Evolutionary conservation across 1,140 invertebrate species (phyloP).

Genomic region (Drosophila pachea): DNA sequence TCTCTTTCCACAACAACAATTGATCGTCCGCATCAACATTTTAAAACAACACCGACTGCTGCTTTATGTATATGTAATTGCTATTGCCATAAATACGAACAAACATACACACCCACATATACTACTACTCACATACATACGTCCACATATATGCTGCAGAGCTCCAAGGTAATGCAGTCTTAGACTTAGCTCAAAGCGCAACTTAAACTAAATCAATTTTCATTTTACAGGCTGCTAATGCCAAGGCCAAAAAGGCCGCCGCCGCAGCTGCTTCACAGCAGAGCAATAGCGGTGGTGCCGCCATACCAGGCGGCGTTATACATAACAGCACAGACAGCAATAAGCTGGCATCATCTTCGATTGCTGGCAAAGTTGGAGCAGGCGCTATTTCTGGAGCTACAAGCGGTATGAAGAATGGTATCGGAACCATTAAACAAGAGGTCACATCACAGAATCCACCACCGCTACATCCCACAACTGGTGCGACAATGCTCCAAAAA

Average conservation of each 20-base stretch:
- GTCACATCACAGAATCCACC: conserved; percentile 78
- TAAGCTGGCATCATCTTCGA: conserved; percentile 3
- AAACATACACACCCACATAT: conserved; percentile 16
- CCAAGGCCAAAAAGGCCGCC: conserved; percentile 77
- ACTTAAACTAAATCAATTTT: conserved; percentile 4
- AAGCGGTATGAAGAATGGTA: conserved; percentile 55
- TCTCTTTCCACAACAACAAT: conserved; percentile 29
- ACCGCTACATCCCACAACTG: conserved; percentile 65
- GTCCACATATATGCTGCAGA: conserved; percentile 49
- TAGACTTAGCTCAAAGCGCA: not conserved
- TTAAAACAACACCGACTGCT: conserved; percentile 28
- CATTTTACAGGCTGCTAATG: conserved; percentile 65
- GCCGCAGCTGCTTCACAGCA: conserved; percentile 67
- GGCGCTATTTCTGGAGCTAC: conserved; percentile 21
- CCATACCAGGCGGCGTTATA: conserved; percentile 14
- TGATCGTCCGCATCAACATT: conserved; percentile 25
- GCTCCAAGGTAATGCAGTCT: conserved; percentile 62
- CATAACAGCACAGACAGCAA: conserved; percentile 26
- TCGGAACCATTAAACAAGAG: conserved; percentile 61
- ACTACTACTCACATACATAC: conserved; percentile 13
- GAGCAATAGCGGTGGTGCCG: conserved; percentile 22
- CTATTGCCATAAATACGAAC: conserved; percentile 16
- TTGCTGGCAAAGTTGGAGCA: conserved; percentile 30
- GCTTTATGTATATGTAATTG: conserved; percentile 39
- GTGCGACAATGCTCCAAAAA: conserved; percentile 61